A percentile compares a stretch with the other conserved stretches of the same genome.
phyloP scores from a whole-genome alignment of 2,113 vertebrate genomes.

The Cnemophilus loriae region DNA sequence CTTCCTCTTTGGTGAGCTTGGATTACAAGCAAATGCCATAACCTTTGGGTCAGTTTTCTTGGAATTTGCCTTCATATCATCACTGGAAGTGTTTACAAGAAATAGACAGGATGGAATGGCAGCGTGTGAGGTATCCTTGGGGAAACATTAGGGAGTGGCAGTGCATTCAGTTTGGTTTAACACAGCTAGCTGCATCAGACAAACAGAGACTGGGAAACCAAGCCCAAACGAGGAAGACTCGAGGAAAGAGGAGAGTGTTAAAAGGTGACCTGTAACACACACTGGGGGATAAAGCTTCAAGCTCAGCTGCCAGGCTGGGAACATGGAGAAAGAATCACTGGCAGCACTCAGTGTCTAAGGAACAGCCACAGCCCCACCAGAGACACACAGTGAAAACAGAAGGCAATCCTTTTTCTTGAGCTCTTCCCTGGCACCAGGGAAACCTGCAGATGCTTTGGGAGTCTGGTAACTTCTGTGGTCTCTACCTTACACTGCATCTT shows the following conservation, averaged over 20 bases:
- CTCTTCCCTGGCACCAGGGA: not conserved
- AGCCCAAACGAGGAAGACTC: not conserved
- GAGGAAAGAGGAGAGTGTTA: not conserved
- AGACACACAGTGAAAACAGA: not conserved
- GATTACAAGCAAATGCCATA: not conserved
- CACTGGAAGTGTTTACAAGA: slow-evolving; percentile 8
- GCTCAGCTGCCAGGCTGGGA: not conserved
- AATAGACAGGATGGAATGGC: not conserved
- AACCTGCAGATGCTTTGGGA: not conserved
- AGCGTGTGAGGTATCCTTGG: slow-evolving; percentile 18
- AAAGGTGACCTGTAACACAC: not conserved
- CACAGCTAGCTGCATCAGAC: not conserved
- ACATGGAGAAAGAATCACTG: not conserved
- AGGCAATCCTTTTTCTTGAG: not conserved
- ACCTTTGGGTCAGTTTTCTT: slow-evolving; percentile 2
- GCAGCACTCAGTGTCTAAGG: not conserved
- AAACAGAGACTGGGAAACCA: not conserved
- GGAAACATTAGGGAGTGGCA: slow-evolving; percentile 22
- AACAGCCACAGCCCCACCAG: not conserved
- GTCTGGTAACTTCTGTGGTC: not conserved
- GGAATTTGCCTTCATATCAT: slow-evolving; percentile 45
- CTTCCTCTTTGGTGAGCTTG: slow-evolving; percentile 22
- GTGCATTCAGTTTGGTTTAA: not conserved
- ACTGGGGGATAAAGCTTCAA: not conserved
- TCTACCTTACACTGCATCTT: not conserved